Percentiles rank a stretch among this genome's conserved stretches.
These are phyloP conservation scores for Aquatica leii DNA, from an alignment of 2,888 invertebrate genomes.

Conservation along the genomic window DNA sequence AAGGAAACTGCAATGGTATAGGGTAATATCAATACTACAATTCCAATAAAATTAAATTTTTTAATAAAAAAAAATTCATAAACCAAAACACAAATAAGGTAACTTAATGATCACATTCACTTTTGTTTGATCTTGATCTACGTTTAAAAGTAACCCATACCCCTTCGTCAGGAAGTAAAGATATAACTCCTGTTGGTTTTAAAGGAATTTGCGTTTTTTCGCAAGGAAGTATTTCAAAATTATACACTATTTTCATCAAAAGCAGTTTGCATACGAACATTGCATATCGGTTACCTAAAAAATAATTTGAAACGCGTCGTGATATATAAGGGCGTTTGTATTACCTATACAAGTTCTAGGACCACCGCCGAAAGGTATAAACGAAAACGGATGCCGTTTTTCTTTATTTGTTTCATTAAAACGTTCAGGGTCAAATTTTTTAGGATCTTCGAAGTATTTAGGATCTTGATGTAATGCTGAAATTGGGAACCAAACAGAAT, in stretches of 20 bases:
- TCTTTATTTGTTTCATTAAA: slow-evolving; percentile 64
- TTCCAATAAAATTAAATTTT: too few relatives aligned
- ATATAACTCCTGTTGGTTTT: background rate
- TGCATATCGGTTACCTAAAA: slow-evolving; percentile 5
- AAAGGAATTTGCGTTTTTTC: slow-evolving; percentile 2
- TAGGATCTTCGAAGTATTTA: slow-evolving; percentile 64
- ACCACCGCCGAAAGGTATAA: slow-evolving; percentile 63
- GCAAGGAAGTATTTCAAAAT: background rate
- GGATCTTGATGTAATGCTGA: slow-evolving; percentile 65
- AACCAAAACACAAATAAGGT: too few relatives aligned
- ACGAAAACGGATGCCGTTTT: slow-evolving; percentile 62
- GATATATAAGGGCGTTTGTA: slow-evolving; percentile 3
- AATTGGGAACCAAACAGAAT: slow-evolving; percentile 59
- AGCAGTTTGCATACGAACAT: background rate
- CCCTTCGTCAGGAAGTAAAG: too few relatives aligned
- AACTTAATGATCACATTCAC: too few relatives aligned
- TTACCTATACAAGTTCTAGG: slow-evolving; percentile 56
- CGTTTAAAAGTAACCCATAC: too few relatives aligned
- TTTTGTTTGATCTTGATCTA: too few relatives aligned
- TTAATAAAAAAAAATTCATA: too few relatives aligned
- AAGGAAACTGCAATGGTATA: too few relatives aligned
- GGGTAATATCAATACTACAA: too few relatives aligned
- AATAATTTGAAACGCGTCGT: background rate
- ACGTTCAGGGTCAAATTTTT: slow-evolving; percentile 63
- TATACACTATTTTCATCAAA: background rate